These are phyloP conservation scores for Myotis brandtii DNA, from an alignment of 2,113 vertebrate genomes.

Conservation along the genomic window DNA sequence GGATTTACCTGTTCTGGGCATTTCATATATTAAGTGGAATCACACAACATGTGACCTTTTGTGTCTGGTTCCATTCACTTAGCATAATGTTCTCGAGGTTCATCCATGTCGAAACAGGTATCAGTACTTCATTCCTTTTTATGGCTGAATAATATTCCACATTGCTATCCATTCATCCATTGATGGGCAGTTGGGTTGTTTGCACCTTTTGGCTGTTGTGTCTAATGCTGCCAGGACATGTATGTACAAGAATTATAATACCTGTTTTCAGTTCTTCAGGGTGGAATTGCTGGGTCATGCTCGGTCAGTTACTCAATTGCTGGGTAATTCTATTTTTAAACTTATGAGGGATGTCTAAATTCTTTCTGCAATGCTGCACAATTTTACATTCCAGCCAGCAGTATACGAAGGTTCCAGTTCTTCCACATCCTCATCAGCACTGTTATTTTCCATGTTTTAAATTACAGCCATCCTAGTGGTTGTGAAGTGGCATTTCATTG, in stretches of 20 bases:
- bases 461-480: not conserved
- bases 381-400: not conserved
- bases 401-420: not conserved
- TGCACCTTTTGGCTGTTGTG: not conserved
- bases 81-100: not conserved
- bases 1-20: accelerated
- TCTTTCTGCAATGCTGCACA: not conserved
- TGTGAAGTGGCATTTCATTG: not conserved
- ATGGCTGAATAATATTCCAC: accelerated
- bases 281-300: not conserved
- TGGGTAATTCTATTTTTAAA: not conserved
- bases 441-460: not conserved
- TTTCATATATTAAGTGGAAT: not conserved
- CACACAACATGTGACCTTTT: accelerated
- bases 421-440: not conserved
- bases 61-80: not conserved
- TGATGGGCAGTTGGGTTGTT: not conserved
- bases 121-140: accelerated
- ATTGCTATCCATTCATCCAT: accelerated
- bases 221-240: accelerated
- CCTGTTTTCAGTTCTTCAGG: not conserved
- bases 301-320: not conserved
- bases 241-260: accelerated
- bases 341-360: not conserved
- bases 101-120: accelerated